Percentiles rank a stretch among this genome's conserved stretches.
These are phyloP conservation scores for Stratiolaelaps scimitus DNA, from an alignment of 1,140 invertebrate genomes.

Conservation along the genomic window DNA sequence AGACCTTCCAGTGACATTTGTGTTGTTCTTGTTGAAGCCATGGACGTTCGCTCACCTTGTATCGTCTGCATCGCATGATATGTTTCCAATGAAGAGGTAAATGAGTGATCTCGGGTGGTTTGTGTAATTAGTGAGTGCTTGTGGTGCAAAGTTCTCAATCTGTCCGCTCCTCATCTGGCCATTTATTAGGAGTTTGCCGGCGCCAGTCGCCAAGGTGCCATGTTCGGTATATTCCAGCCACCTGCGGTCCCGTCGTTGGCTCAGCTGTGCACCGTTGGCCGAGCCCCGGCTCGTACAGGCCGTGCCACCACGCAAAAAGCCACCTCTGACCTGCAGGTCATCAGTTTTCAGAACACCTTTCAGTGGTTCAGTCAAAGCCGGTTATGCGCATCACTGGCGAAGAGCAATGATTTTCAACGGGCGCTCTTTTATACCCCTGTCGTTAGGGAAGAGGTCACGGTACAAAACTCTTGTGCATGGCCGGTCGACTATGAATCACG, in stretches of 20 bases:
- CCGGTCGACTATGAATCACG: not conserved
- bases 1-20: constrained; percentile 15
- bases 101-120: no score
- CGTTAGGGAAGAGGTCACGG: constrained; percentile 13
- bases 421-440: constrained; percentile 8
- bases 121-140: not conserved
- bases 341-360: constrained; percentile 13
- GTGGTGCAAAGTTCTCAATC: no score
- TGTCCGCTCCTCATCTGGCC: not conserved
- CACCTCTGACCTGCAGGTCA: not conserved
- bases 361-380: constrained; percentile 13
- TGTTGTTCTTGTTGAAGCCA: not conserved
- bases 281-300: not conserved
- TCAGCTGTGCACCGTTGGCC: not conserved
- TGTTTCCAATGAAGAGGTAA: no score
- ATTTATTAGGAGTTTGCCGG: no score
- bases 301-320: not conserved
- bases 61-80: no score
- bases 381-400: not conserved
- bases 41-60: no score
- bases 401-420: not conserved
- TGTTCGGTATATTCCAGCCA: no score
- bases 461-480: constrained; percentile 26
- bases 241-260: no score
- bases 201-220: no score